phyloP scores from a whole-genome alignment of 2,113 vertebrate species.

The Alexandromys fortis region DNA sequence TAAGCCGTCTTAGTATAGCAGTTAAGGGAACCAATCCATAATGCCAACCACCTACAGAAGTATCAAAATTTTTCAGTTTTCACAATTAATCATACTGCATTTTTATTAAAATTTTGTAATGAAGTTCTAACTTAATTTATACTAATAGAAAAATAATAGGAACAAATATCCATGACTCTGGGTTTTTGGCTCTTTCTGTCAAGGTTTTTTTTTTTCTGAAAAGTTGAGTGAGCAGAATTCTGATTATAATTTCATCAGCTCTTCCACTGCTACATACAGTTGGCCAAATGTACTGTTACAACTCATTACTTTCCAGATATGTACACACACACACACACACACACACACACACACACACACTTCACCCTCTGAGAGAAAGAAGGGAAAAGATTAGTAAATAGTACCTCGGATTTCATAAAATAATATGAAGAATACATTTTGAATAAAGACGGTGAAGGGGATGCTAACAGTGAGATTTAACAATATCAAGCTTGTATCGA shows the following conservation, averaged over 20 bases:
- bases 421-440: constrained; percentile 40
- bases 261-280: not conserved
- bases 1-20: not conserved
- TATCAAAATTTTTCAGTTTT: not conserved
- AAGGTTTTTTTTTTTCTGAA: not conserved
- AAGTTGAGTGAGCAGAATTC: constrained; percentile 25
- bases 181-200: constrained; percentile 14
- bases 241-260: constrained; percentile 23
- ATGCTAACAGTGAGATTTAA: constrained; percentile 36
- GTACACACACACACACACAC: not conserved
- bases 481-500: constrained; percentile 32
- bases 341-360: not conserved
- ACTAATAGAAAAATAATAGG: constrained; percentile 9
- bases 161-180: not conserved
- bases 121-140: not conserved
- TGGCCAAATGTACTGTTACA: not conserved
- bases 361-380: not conserved
- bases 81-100: not conserved
- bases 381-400: not conserved
- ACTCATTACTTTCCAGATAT: not conserved
- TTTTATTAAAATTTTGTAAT: not conserved
- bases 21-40: not conserved
- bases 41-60: not conserved
- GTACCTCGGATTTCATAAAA: not conserved
- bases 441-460: not conserved